Conservation (phyloP, 2,797 vertebrate genomes). For the Labroides dimidiatus region DNA sequence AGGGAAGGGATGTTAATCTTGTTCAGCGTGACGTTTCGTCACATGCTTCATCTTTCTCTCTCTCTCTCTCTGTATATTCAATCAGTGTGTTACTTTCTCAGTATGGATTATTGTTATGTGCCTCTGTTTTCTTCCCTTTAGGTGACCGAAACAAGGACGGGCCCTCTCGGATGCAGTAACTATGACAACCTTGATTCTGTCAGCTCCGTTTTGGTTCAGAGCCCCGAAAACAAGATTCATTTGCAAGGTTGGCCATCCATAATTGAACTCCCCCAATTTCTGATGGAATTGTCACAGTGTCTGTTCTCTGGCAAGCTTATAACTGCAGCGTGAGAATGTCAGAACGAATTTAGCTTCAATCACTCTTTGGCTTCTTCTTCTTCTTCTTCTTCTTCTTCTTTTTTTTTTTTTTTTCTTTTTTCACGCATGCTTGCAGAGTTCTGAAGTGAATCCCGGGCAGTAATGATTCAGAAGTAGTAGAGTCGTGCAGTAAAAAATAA, state of each 20-base stretch:
- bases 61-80: conserved; percentile 47
- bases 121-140: conserved; percentile 74
- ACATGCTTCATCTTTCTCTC: neutral
- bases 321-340: conserved; percentile 71
- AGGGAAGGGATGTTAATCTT: conserved; percentile 47
- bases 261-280: conserved; percentile 80
- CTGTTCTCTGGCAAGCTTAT: conserved; percentile 73
- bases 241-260: conserved; percentile 93
- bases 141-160: conserved; percentile 98
- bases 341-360: conserved; percentile 78
- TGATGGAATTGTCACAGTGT: conserved; percentile 81
- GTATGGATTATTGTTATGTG: conserved; percentile 61
- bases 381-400: conserved; percentile 12
- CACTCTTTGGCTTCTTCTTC: conserved; percentile 57
- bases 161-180: conserved; percentile 99
- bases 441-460: conserved; percentile 61
- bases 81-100: conserved; percentile 55
- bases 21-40: conserved; percentile 41
- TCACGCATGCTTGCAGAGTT: conserved; percentile 52
- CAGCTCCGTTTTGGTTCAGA: conserved; percentile 99
- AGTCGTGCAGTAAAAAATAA: conserved; percentile 51
- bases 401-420: conserved; percentile 17
- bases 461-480: conserved; percentile 65
- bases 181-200: conserved; percentile 99
- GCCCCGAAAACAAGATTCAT: conserved; percentile 99